phyloP scores from a whole-genome alignment of 2,797 vertebrate genomes.

The Gymnoscopelus microlampas region DNA sequence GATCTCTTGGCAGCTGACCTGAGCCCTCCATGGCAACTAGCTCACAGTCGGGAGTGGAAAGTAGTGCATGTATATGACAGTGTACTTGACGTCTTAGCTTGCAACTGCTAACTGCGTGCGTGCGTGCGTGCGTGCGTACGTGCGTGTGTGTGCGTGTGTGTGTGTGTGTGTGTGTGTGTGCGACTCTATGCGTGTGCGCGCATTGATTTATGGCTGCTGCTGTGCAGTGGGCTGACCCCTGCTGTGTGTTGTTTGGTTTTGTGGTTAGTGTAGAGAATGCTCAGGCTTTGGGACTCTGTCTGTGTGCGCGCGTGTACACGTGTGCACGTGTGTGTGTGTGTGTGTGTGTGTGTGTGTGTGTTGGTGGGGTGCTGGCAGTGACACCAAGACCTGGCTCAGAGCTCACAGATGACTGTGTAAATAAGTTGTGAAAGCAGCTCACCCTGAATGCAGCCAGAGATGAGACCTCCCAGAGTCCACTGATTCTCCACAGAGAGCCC shows the following conservation, averaged over 20 bases:
- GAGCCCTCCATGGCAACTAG: constrained; percentile 36
- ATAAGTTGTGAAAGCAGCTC: constrained; percentile 58
- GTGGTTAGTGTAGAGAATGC: constrained; percentile 64
- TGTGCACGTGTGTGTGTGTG: too few species aligned
- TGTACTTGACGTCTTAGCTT: constrained; percentile 35
- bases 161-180: constrained; percentile 18
- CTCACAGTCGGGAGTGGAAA: constrained; percentile 52
- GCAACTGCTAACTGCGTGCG: constrained; percentile 1
- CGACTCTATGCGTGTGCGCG: constrained; percentile 15
- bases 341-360: not conserved
- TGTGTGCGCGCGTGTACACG: not conserved
- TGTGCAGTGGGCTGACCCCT: constrained; percentile 47
- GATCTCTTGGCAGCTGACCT: constrained; percentile 65
- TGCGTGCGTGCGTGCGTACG: constrained; percentile 16
- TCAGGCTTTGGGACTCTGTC: constrained; percentile 56
- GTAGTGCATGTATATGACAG: constrained; percentile 30
- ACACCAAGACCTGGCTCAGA: constrained; percentile 39
- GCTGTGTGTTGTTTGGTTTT: constrained; percentile 64
- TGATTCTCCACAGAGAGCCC: constrained; percentile 34
- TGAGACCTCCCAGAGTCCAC: constrained; percentile 60
- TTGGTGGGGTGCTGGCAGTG: constrained; percentile 42
- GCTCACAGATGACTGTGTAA: constrained; percentile 66
- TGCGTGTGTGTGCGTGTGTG: constrained; percentile 9
- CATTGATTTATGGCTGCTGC: constrained; percentile 62
- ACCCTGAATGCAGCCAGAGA: constrained; percentile 41